These are phyloP conservation scores for Holothuria leucospilota DNA, from an alignment of 53 echinoderm and acorn worm species.

Conservation along the genomic window DNA sequence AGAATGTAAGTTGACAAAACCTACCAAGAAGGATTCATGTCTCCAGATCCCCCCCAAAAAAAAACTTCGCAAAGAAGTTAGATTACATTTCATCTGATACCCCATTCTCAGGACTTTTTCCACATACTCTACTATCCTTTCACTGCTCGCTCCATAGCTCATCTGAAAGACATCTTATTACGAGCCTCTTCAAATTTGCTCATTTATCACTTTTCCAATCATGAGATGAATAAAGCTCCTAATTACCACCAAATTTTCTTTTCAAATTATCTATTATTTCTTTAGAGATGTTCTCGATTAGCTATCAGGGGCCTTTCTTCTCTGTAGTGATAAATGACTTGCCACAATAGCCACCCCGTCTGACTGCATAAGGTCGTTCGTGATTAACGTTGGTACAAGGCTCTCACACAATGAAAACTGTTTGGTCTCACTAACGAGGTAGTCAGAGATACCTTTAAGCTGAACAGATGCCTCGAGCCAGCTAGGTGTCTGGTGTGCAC, in stretches of 20 bases:
- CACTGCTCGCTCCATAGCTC: background rate
- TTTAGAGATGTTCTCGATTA: slow-evolving; percentile 24
- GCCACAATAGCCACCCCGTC: slow-evolving; percentile 24
- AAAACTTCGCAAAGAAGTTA: too few species aligned
- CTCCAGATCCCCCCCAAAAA: too few species aligned
- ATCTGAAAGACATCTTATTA: slow-evolving; percentile 27
- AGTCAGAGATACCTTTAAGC: too few species aligned
- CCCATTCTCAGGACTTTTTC: too few species aligned
- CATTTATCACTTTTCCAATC: slow-evolving; percentile 47
- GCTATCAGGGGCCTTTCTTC: slow-evolving; percentile 5
- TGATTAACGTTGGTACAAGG: slow-evolving; percentile 1
- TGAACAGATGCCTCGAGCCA: too few species aligned
- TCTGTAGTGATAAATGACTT: slow-evolving; percentile 9
- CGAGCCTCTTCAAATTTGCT: slow-evolving; percentile 21
- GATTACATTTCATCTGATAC: too few species aligned
- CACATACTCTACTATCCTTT: too few species aligned
- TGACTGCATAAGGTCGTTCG: slow-evolving; percentile 7
- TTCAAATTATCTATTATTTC: slow-evolving; percentile 39
- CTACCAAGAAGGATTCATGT: too few species aligned
- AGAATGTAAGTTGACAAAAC: too few species aligned
- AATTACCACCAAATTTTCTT: slow-evolving; percentile 40
- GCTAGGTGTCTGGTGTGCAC: too few species aligned
- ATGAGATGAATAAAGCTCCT: slow-evolving; percentile 31
- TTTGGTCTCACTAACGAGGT: too few species aligned
- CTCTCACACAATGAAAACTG: too few species aligned